These are phyloP conservation scores for Thamnophis sirtalis DNA, from an alignment of 2,113 vertebrate genomes.

Conservation along the genomic window DNA sequence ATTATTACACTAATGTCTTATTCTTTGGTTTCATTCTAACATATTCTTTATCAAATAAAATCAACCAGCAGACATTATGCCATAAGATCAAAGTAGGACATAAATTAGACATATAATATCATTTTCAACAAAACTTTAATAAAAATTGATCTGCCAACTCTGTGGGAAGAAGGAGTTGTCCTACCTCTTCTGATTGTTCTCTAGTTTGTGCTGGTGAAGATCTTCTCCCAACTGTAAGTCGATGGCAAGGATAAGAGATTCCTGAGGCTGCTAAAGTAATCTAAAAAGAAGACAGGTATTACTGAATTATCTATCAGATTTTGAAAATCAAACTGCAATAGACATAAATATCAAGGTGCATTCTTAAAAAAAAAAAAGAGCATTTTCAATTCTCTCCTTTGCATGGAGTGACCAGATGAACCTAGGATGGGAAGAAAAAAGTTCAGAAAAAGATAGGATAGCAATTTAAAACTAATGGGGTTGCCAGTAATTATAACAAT, in stretches of 20 bases:
- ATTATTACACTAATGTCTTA: neutral
- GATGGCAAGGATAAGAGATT: constrained; percentile 92
- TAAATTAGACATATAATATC: neutral
- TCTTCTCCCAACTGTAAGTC: constrained; percentile 90
- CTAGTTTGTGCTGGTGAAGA: constrained; percentile 83
- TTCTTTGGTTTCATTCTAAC: neutral
- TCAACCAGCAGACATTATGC: neutral
- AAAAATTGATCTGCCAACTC: neutral
- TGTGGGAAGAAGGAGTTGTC: neutral
- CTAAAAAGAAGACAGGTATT: constrained; percentile 65
- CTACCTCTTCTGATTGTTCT: constrained; percentile 92
- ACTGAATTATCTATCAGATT: neutral
- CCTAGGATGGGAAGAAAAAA: neutral
- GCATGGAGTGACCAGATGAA: neutral
- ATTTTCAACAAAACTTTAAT: neutral
- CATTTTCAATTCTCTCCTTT: neutral
- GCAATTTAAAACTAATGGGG: neutral
- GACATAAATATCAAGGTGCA: neutral
- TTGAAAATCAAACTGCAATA: constrained; percentile 14
- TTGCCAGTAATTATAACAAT: neutral
- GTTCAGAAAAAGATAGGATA: neutral
- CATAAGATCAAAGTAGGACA: neutral
- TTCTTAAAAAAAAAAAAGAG: neutral
- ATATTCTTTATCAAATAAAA: fast-evolving
- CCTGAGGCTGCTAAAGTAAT: constrained; percentile 91